These are phyloP conservation scores for Coleophora flavipennella DNA, from an alignment of 2,888 invertebrate species.

Conservation along the genomic window DNA sequence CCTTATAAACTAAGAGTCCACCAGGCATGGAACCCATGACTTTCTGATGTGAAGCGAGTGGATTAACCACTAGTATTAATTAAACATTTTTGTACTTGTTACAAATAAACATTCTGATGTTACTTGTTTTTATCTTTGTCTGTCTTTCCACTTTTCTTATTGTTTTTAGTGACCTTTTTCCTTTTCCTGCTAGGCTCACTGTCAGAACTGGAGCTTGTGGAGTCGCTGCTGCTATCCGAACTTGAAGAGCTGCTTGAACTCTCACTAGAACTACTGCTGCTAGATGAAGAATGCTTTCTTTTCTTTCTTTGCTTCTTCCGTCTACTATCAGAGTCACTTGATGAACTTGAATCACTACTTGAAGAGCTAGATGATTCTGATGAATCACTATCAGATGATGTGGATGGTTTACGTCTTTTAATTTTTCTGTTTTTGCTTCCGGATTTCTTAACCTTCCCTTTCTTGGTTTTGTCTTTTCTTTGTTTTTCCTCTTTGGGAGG, in stretches of 20 bases:
- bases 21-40: too few relatives aligned
- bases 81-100: neutral
- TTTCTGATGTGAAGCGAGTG: too few relatives aligned
- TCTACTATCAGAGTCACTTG: conserved; percentile 42
- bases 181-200: conserved; percentile 37
- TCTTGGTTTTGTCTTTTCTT: too few relatives aligned
- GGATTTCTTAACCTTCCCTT: neutral
- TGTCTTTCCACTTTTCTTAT: conserved; percentile 27
- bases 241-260: conserved; percentile 44
- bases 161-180: conserved; percentile 27
- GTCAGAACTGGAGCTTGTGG: conserved; percentile 47
- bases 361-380: conserved; percentile 45
- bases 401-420: conserved; percentile 46
- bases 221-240: conserved; percentile 35
- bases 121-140: conserved; percentile 28
- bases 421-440: conserved; percentile 6
- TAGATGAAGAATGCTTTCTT: conserved; percentile 45
- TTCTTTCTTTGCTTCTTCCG: conserved; percentile 38
- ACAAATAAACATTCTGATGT: conserved; percentile 14
- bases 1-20: too few relatives aligned
- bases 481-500: too few relatives aligned
- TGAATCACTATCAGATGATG: conserved; percentile 45
- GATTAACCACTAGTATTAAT: too few relatives aligned
- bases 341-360: conserved; percentile 48
- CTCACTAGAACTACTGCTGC: conserved; percentile 40